phyloP scores from a whole-genome alignment of 2,797 vertebrate genomes.

The Anguilla pacifica region DNA sequence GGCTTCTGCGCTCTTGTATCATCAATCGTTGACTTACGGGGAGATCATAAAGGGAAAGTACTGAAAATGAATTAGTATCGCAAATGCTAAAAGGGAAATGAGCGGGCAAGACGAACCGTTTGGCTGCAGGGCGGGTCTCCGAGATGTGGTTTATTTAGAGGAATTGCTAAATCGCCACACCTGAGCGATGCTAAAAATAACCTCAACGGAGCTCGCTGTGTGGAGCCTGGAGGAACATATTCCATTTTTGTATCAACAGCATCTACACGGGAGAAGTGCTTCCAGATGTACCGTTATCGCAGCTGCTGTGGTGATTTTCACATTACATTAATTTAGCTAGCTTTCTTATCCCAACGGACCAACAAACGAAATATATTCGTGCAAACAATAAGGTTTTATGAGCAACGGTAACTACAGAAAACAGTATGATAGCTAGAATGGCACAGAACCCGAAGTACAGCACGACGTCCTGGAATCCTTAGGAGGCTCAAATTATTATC shows the following conservation, averaged over 20 bases:
- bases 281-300: neutral
- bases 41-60: neutral
- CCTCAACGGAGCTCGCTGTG: neutral
- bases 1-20: neutral
- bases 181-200: conserved; percentile 5
- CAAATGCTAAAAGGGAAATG: neutral
- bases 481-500: neutral
- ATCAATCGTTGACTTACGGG: neutral
- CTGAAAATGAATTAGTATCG: neutral
- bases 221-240: neutral
- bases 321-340: neutral
- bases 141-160: neutral
- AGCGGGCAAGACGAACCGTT: neutral
- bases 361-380: neutral
- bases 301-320: neutral
- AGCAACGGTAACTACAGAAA: neutral
- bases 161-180: neutral
- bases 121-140: neutral
- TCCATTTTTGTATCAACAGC: neutral
- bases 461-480: neutral
- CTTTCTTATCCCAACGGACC: neutral
- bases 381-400: neutral
- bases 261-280: neutral
- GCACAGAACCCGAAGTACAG: neutral
- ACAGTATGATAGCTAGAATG: neutral